Evolutionary conservation across 2,113 vertebrate species (phyloP).

Genomic region (Pygathrix nemaeus): DNA sequence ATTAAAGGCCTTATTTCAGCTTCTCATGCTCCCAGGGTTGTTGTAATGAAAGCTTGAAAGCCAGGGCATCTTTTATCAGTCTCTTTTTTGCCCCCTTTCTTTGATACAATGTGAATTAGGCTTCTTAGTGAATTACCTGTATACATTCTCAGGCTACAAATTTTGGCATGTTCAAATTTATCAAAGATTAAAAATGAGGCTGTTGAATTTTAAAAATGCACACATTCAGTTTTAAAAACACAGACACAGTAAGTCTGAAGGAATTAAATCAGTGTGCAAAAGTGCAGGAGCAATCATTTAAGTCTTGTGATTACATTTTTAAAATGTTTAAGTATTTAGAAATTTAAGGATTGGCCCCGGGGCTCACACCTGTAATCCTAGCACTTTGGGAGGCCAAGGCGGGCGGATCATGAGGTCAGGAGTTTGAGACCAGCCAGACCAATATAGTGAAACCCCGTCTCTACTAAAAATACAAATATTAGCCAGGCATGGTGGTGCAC

Average conservation of each 20-base stretch:
- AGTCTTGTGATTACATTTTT: neutral
- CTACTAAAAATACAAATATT: too few species aligned
- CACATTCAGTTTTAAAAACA: neutral
- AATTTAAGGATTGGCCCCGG: accelerated
- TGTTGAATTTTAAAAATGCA: neutral
- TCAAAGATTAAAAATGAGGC: slow-evolving; percentile 28
- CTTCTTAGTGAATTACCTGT: slow-evolving; percentile 26
- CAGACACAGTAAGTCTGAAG: neutral
- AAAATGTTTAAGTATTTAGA: neutral
- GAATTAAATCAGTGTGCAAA: neutral
- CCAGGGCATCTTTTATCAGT: neutral
- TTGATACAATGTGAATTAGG: slow-evolving; percentile 57
- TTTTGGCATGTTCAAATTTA: slow-evolving; percentile 44
- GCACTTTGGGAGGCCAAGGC: too few species aligned
- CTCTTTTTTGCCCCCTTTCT: slow-evolving; percentile 14
- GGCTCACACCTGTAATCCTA: too few species aligned
- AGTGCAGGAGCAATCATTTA: neutral
- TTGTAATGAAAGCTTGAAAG: neutral
- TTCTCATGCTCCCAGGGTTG: slow-evolving; percentile 9
- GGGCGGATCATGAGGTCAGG: too few species aligned
- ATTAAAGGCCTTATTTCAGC: slow-evolving; percentile 50
- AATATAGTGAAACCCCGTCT: too few species aligned
- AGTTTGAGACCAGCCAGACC: too few species aligned
- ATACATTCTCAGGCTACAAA: slow-evolving; percentile 24
- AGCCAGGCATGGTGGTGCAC: accelerated